phyloP scores from a whole-genome alignment of 2,888 invertebrate species.

The Bimastos eiseni region DNA sequence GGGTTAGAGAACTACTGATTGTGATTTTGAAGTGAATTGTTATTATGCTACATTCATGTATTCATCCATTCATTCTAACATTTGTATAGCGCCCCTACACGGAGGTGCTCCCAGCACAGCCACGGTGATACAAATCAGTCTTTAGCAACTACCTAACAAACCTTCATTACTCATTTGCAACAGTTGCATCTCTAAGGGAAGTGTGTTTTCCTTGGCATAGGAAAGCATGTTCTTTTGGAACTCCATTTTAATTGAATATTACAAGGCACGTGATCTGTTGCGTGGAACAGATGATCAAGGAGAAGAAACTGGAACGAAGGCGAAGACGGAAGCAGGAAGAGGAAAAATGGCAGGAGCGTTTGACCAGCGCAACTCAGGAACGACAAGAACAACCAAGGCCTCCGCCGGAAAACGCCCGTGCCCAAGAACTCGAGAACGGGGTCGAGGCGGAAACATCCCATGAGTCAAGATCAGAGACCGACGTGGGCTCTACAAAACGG shows the following conservation, averaged over 20 bases:
- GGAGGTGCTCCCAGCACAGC: no score
- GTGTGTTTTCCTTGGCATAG: neutral
- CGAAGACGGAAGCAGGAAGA: conserved; percentile 50
- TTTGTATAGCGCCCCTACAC: no score
- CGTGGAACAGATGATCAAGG: conserved; percentile 56
- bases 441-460: neutral
- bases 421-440: neutral
- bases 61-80: no score
- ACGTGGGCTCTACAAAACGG: neutral
- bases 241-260: neutral
- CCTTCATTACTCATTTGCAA: no score
- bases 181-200: no score
- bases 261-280: neutral
- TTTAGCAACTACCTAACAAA: no score
- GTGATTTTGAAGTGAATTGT: no score
- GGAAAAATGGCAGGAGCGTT: neutral
- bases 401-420: neutral
- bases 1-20: no score
- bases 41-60: no score
- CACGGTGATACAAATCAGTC: no score
- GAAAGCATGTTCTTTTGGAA: neutral
- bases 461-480: neutral
- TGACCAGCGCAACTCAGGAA: conserved; percentile 14
- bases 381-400: conserved; percentile 40
- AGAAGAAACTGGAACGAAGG: conserved; percentile 57